Conservation (phyloP, 2,797 vertebrate genomes). For the Halcyon chelicuti region DNA sequence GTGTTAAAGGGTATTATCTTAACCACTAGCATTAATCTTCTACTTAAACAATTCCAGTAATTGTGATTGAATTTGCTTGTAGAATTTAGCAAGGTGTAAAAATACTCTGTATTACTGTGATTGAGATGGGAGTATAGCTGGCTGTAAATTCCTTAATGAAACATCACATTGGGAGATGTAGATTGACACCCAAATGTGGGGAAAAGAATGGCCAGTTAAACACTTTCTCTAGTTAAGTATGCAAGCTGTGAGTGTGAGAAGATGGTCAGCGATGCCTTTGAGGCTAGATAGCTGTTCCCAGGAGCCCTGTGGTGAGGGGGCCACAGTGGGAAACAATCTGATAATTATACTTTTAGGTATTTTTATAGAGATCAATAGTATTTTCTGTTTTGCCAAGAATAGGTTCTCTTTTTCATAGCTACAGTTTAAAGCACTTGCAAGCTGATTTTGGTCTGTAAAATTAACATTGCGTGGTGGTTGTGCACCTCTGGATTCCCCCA, state of each 20-base stretch:
- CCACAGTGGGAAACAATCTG: background rate
- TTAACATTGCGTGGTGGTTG: background rate
- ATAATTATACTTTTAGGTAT: background rate
- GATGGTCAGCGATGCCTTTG: background rate
- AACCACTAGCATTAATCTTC: constrained; percentile 8
- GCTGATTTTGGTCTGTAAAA: background rate
- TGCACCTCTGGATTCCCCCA: background rate
- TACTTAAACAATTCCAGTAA: constrained; percentile 30
- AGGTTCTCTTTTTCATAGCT: background rate
- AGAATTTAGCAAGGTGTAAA: constrained; percentile 23
- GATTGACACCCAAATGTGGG: background rate
- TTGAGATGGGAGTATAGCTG: constrained; percentile 16
- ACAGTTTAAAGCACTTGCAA: background rate
- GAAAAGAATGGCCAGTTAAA: background rate
- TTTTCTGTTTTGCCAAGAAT: background rate
- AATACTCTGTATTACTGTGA: background rate
- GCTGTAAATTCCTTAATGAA: constrained; percentile 32
- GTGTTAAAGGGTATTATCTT: background rate
- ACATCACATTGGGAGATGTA: background rate
- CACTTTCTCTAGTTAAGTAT: background rate
- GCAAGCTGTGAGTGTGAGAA: background rate
- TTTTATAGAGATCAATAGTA: background rate
- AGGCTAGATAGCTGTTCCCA: background rate
- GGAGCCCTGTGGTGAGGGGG: background rate
- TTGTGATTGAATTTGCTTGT: background rate